Percentiles rank a stretch among this genome's conserved stretches.
Conservation (phyloP, 1,140 invertebrate species). For the Temnothorax longispinosus region DNA sequence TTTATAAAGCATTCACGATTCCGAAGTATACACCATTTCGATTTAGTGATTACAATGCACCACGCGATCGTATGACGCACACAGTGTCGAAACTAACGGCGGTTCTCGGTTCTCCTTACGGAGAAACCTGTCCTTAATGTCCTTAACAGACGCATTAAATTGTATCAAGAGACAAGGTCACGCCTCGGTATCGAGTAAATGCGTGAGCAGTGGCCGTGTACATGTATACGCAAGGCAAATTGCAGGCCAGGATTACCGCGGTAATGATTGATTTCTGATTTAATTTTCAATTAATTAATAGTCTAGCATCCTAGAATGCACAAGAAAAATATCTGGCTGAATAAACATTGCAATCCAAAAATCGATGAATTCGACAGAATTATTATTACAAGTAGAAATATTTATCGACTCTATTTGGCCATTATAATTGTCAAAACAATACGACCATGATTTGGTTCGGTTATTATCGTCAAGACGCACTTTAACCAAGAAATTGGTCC, state of each 20-base stretch:
- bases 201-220: not conserved
- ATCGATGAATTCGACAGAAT: not conserved
- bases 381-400: too few relatives aligned
- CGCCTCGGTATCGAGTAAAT: not conserved
- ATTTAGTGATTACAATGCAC: slow-evolving; percentile 17
- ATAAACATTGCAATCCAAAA: not conserved
- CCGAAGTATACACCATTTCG: not conserved
- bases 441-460: too few relatives aligned
- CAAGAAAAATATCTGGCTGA: not conserved
- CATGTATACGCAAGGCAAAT: not conserved
- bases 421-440: too few relatives aligned
- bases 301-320: not conserved
- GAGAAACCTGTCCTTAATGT: not conserved
- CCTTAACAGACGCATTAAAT: not conserved
- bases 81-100: not conserved
- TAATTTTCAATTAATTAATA: slow-evolving; percentile 1
- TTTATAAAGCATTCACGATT: not conserved
- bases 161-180: not conserved
- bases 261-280: not conserved
- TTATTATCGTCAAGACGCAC: too few relatives aligned
- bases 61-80: slow-evolving; percentile 15
- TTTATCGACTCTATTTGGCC: too few relatives aligned
- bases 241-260: not conserved
- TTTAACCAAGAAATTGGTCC: too few relatives aligned
- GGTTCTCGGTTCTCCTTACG: not conserved